Percentiles rank a stretch among this genome's conserved stretches.
phyloP scores from a whole-genome alignment of 2,888 invertebrate genomes.

The Drosophila suboccidentalis region DNA sequence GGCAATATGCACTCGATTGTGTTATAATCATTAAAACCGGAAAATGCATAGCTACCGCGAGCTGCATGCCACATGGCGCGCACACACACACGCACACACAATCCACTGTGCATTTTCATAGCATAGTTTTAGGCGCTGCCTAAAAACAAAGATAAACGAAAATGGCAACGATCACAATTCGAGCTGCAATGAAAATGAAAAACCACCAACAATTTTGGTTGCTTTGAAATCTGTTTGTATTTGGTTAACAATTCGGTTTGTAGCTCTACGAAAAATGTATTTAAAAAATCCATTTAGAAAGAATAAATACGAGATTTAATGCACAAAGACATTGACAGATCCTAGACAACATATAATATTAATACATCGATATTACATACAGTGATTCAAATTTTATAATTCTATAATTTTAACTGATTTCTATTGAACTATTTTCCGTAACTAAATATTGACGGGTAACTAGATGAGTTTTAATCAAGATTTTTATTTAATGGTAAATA shows the following conservation, averaged over 20 bases:
- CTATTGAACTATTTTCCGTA: too few relatives aligned
- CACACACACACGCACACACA: background rate
- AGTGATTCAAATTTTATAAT: too few relatives aligned
- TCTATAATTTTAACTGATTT: too few relatives aligned
- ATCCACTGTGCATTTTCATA: slow-evolving; percentile 7
- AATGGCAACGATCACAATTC: slow-evolving; percentile 33
- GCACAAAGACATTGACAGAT: background rate
- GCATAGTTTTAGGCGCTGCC: slow-evolving; percentile 19
- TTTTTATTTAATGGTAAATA: too few relatives aligned
- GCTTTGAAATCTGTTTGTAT: slow-evolving; percentile 10
- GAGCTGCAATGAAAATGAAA: slow-evolving; percentile 31
- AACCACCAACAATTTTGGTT: slow-evolving; percentile 37
- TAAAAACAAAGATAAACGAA: slow-evolving; percentile 17
- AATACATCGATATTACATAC: too few relatives aligned
- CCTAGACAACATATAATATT: background rate
- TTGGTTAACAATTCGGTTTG: background rate
- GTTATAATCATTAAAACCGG: slow-evolving; percentile 79
- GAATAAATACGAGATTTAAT: background rate
- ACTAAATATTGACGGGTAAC: too few relatives aligned
- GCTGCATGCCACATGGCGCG: slow-evolving; percentile 18
- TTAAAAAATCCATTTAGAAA: background rate
- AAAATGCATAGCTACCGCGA: slow-evolving; percentile 59
- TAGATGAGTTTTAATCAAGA: too few relatives aligned
- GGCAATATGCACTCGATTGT: slow-evolving; percentile 81
- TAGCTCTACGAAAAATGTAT: background rate